Conservation (phyloP, 2,113 vertebrate species). For the Cyprinodon tularosa region DNA sequence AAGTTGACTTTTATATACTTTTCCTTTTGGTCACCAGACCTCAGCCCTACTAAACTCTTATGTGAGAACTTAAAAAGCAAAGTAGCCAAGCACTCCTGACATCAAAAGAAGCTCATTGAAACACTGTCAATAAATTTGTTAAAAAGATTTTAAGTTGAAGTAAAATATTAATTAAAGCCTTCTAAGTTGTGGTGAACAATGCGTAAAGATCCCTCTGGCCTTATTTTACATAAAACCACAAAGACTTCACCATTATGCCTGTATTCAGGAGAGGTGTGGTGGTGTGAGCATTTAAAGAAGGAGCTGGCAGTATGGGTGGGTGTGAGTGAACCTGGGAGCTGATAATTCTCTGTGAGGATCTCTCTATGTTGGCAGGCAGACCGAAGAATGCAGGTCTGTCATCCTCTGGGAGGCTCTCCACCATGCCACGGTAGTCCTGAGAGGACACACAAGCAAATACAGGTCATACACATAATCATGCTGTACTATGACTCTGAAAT, state of each 20-base stretch:
- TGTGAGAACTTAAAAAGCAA: background rate
- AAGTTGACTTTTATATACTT: constrained; percentile 7
- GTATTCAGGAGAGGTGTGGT: background rate
- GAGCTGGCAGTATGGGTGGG: constrained; percentile 16
- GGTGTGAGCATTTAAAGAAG: constrained; percentile 12
- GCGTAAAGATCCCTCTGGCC: background rate
- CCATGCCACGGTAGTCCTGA: constrained; percentile 90
- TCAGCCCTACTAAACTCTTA: constrained; percentile 3
- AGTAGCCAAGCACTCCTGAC: constrained; percentile 5
- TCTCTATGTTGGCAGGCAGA: constrained; percentile 93
- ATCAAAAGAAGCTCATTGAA: constrained; percentile 16
- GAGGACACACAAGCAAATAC: constrained; percentile 43
- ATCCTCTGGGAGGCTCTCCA: constrained; percentile 93
- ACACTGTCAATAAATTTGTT: constrained; percentile 2
- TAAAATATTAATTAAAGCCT: background rate
- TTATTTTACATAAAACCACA: background rate
- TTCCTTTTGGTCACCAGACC: background rate
- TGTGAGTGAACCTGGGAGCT: constrained; percentile 86
- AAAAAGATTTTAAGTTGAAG: background rate
- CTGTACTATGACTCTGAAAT: background rate
- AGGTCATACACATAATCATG: constrained; percentile 36
- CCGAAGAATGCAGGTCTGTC: constrained; percentile 95
- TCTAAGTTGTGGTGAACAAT: background rate
- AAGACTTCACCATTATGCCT: background rate
- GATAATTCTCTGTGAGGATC: constrained; percentile 91